A percentile compares a stretch with the other conserved stretches of the same genome.
These are phyloP conservation scores for Phenganax stokvisi DNA, from an alignment of 92 coral and sea anemone genomes.

Conservation along the genomic window DNA sequence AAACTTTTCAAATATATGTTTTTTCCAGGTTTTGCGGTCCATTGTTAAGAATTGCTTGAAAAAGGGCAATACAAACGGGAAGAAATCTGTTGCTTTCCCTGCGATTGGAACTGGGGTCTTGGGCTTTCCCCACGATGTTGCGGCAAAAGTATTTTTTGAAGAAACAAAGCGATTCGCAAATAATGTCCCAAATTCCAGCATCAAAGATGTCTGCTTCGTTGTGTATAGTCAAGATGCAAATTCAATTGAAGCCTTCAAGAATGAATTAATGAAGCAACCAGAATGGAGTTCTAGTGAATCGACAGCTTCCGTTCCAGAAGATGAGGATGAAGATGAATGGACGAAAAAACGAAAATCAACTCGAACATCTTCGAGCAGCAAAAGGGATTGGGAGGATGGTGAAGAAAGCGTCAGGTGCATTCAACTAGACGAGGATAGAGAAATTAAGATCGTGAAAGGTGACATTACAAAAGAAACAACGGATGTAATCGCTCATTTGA, in stretches of 20 bases:
- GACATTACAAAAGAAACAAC: conserved; percentile 64
- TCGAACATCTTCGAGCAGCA: background rate
- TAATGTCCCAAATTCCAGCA: conserved; percentile 39
- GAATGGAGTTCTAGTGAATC: background rate
- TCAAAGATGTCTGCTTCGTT: conserved; percentile 63
- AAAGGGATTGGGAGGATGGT: background rate
- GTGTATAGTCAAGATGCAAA: conserved; percentile 52
- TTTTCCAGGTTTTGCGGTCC: conserved; percentile 20
- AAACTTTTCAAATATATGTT: background rate
- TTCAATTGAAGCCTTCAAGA: conserved; percentile 31
- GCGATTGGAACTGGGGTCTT: conserved; percentile 85
- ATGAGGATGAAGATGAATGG: background rate
- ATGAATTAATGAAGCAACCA: conserved; percentile 21
- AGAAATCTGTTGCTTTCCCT: conserved; percentile 50
- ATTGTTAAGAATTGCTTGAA: conserved; percentile 16
- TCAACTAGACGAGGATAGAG: conserved; percentile 35
- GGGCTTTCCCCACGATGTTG: conserved; percentile 55
- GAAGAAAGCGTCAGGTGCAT: background rate
- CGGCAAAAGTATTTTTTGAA: conserved; percentile 42
- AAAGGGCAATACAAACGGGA: background rate
- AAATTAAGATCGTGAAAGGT: conserved; percentile 56
- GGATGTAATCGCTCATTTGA: conserved; percentile 58
- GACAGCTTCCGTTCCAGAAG: background rate
- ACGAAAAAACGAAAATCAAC: background rate
- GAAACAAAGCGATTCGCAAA: conserved; percentile 50